These are phyloP conservation scores for Cosmia pyralina DNA, from an alignment of 2,888 invertebrate genomes.

Conservation along the genomic window DNA sequence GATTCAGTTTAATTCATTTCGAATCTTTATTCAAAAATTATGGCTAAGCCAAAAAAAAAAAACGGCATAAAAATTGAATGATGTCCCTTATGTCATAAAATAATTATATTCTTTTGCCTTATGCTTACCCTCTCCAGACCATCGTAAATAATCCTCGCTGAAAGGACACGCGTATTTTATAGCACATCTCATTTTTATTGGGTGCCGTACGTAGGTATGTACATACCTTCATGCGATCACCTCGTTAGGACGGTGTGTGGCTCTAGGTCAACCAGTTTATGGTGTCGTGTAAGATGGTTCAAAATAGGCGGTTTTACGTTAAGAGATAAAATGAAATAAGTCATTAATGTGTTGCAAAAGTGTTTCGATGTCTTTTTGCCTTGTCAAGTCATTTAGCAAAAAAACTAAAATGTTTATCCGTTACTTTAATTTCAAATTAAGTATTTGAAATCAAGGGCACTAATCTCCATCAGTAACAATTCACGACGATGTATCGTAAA, in stretches of 20 bases:
- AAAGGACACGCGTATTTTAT: conserved; percentile 58
- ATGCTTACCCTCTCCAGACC: conserved; percentile 1
- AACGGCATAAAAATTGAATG: conserved; percentile 21
- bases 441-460: not conserved
- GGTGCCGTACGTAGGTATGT: not conserved
- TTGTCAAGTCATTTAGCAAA: not conserved
- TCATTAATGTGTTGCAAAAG: not conserved
- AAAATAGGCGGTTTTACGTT: conserved; percentile 20
- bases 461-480: no score
- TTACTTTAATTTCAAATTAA: no score
- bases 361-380: not conserved
- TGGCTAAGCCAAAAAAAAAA: not conserved
- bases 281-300: not conserved
- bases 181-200: conserved; percentile 45
- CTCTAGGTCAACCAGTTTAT: conserved; percentile 43
- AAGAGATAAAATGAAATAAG: not conserved
- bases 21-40: no score
- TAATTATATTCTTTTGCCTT: conserved; percentile 30
- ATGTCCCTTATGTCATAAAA: conserved; percentile 25
- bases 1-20: no score
- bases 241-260: conserved; percentile 49
- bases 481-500: not conserved
- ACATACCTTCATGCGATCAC: conserved; percentile 31
- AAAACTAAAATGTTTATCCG: no score
- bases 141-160: conserved; percentile 52